Base-by-base conservation (phyloP, 2,797 vertebrate genomes). In the Mormyrops attenuatus region DNA sequence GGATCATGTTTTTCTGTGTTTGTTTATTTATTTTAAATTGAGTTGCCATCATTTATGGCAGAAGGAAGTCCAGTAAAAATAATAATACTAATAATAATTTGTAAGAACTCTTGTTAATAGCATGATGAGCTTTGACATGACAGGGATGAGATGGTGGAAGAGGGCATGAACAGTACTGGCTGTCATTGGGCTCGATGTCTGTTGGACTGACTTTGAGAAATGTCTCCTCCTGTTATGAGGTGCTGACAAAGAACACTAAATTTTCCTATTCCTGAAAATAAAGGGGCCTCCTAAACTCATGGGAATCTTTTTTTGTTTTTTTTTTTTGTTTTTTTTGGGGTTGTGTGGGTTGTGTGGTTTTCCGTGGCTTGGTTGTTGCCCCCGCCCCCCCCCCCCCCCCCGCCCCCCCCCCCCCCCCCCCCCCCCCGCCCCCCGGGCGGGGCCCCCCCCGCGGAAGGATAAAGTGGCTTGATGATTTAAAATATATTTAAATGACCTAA, bases 21-120 rank as follows among this genome's bases (percentile, higher is more conserved):
- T 85, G 44, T 85, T 53, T 85, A 53, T 85, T 85, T 53, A 50
- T 53, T 53, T 85, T 26, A 85, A 26, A 85, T 13, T 50, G 84
- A 30, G 47, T 47, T 15, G 47, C 84, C 44, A 50, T 53, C 49
- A 26, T 85, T 85, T 53, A 30, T 30, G n/a, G 84, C 44, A 26
- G 50, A 53, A 50, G 44, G 84, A n/a, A 85, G 22, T 52, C 44
- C 47, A 53, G 9, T 49, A 50, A 85, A 26, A 26, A 52, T 26
- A 85, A 53, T 17, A 30, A 17, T 20, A 44, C 9, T 85, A 50
- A 30, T 85, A 30, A 17, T 26, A 85, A 50, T 22, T 50, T 26
- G 84, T 30, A 15, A 52, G 44, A 44, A 80, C 38, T 53, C 47
- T 22, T 50, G 47, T 53, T 50, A 50, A 52, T 26, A 11, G 49